Base-by-base conservation (phyloP, 2,888 invertebrate genomes). In the Eupithecia pulchellata region DNA sequence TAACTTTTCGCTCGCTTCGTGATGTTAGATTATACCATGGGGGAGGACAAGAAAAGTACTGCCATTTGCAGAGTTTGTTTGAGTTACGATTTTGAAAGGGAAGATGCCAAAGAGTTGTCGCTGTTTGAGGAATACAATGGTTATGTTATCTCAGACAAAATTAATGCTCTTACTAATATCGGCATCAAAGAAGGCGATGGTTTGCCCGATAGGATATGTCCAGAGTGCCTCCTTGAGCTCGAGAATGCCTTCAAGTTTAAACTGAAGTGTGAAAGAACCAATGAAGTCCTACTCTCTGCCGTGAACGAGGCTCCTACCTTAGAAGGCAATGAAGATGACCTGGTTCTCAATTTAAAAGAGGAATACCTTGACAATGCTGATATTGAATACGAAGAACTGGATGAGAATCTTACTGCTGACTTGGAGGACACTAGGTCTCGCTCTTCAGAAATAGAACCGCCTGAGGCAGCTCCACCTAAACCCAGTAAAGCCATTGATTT, bases 151-250 rank as follows among this genome's bases (percentile, higher is more conserved):
- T 85, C 80, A 32, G 87, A 90, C 60, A 86, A 87, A 75, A 87
- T 93, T 29, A 86, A 85, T 70, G 80, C 81, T 11, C 77, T 93
- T 63, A 82, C 91, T 2, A 86, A 87, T 47, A 79, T 93, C 6
- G 78, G 84, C 55, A 91, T 93, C 67, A 81, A 77, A 42, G 64
- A 83, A 73, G 82, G 81, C 9, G 93, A 93, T 73, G 88, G 88
- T 0, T 80, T 91, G n/a, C 92, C 93, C 0, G 80, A 84, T 34
- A 84, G 75, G 73, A 92, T 93, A 76, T 93, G 93, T 74, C 80
- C 82, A 0, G 77, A 79, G 11, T 93, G 93, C 75, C 82, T 91
- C 17, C 39, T 84, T 8, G 89, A 90, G 67, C 81, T 93, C 1
- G 88, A 91, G 65, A 84, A 81, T 2, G 89, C 89, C 0, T 71